phyloP scores from a whole-genome alignment of 37 sponge, comb jelly and placozoan genomes.

The Aplysina aerophoba region DNA sequence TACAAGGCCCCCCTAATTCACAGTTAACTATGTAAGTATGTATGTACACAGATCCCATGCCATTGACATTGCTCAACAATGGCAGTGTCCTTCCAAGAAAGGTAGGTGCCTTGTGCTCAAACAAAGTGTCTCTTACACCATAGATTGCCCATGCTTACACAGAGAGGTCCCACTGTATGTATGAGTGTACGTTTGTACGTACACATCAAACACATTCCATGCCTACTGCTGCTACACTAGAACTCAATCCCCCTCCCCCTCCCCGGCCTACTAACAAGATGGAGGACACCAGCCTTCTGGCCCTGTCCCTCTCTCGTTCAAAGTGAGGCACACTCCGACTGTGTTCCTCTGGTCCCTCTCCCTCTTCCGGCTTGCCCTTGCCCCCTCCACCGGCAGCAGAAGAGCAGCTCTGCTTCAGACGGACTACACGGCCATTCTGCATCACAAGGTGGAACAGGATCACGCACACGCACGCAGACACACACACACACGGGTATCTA shows the following conservation, averaged over 20 bases:
- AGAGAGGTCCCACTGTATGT: no score
- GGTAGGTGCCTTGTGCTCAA: no score
- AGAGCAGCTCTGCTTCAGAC: slow-evolving; percentile 5
- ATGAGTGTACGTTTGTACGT: neutral
- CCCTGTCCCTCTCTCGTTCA: slow-evolving; percentile 22
- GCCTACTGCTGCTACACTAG: neutral
- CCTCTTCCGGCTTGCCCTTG: slow-evolving; percentile 15
- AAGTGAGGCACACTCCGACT: neutral
- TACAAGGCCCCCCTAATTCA: no score
- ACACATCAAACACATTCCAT: neutral
- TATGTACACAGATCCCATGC: no score
- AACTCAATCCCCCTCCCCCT: neutral
- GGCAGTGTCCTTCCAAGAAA: no score
- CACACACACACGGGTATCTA: neutral
- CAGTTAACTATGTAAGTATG: no score
- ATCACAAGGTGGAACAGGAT: neutral
- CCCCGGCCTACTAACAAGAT: slow-evolving; percentile 25
- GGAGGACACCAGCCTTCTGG: slow-evolving; percentile 16
- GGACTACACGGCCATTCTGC: slow-evolving; percentile 17
- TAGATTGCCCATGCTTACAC: no score
- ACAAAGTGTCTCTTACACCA: no score
- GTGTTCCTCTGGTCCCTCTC: neutral
- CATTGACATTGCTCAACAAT: no score
- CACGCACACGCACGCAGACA: neutral
- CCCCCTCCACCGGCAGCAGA: neutral